Percentiles rank a stretch among this genome's conserved stretches.
phyloP scores from a whole-genome alignment of 2,113 vertebrate species.

The Cyanocitta stelleri region DNA sequence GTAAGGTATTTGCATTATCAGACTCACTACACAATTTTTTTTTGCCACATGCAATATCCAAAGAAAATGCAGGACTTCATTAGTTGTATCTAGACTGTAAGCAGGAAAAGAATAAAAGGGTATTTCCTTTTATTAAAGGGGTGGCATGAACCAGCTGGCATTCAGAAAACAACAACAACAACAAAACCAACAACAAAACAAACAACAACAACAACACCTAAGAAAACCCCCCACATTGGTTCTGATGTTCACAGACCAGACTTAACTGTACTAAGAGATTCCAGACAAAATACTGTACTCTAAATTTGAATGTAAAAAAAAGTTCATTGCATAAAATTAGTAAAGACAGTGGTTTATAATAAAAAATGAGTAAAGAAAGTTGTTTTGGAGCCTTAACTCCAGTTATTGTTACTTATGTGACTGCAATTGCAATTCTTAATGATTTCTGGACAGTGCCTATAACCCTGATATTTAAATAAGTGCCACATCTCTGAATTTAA shows the following conservation, averaged over 20 bases:
- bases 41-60: background rate
- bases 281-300: background rate
- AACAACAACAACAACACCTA: too few relatives aligned
- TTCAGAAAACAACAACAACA: background rate
- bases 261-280: background rate
- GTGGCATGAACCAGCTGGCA: background rate
- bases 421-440: background rate
- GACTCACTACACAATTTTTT: background rate
- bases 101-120: background rate
- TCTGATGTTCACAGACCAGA: background rate
- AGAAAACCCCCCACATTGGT: background rate
- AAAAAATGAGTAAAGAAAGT: background rate
- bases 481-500: background rate
- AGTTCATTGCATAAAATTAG: background rate
- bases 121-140: background rate
- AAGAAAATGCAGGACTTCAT: slow-evolving; percentile 28
- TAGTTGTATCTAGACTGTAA: background rate
- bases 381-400: background rate
- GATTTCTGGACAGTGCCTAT: background rate
- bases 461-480: background rate
- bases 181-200: background rate
- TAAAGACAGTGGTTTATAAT: background rate
- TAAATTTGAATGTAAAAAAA: background rate
- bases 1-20: slow-evolving; percentile 4
- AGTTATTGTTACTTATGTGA: background rate